Conservation (phyloP, 2,797 vertebrate species). For the Anabas testudineus region DNA sequence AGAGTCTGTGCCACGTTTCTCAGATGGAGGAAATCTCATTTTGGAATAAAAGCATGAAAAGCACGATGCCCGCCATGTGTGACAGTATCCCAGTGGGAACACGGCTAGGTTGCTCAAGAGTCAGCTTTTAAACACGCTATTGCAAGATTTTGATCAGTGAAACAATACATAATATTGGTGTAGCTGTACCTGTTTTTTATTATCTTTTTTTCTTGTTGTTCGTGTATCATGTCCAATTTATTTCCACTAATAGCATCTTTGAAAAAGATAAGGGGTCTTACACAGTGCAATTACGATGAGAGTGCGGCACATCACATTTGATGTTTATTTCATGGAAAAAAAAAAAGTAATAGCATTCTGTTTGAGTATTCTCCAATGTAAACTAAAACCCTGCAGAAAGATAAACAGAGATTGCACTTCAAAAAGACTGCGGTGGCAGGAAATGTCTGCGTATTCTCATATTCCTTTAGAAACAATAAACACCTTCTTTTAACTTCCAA, state of each 20-base stretch:
- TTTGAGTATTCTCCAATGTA: conserved; percentile 71
- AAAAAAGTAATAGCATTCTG: conserved; percentile 50
- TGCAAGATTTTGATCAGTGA: conserved; percentile 45
- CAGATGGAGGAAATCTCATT: conserved; percentile 36
- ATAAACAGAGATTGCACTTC: conserved; percentile 77
- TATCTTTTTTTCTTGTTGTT: conserved; percentile 30
- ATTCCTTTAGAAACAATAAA: conserved; percentile 82
- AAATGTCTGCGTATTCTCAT: conserved; percentile 67
- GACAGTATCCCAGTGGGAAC: conserved; percentile 25
- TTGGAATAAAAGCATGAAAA: conserved; percentile 36
- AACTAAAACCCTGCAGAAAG: conserved; percentile 71
- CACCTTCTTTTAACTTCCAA: conserved; percentile 76
- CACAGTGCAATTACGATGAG: conserved; percentile 51
- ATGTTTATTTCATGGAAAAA: conserved; percentile 61
- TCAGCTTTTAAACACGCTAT: conserved; percentile 8
- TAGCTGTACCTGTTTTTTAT: conserved; percentile 33
- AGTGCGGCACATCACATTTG: conserved; percentile 40
- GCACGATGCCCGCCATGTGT: conserved; percentile 21
- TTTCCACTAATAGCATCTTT: conserved; percentile 51
- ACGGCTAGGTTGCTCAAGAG: conserved; percentile 29
- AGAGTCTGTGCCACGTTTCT: conserved; percentile 17
- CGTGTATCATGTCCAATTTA: conserved; percentile 52
- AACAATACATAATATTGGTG: conserved; percentile 21
- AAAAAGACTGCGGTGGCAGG: conserved; percentile 71
- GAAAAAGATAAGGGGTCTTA: conserved; percentile 51